Evolutionary conservation across 2,888 invertebrate species (phyloP), one percentile per base, ranked within the genome.

Genomic region (Oasisia sp.): DNA sequence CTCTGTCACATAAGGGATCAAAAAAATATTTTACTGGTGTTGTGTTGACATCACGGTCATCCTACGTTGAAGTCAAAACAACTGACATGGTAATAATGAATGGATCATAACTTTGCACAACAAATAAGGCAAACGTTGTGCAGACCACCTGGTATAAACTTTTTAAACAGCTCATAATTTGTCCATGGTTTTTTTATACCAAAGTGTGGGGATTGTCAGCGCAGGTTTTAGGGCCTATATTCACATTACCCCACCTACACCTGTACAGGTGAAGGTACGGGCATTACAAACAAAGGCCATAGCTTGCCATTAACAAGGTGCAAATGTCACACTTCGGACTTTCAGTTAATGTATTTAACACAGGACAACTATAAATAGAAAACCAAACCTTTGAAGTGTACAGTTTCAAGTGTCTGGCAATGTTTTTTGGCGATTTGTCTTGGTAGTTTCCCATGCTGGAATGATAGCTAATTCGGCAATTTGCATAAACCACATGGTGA

Each of bases 291-390:
- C 74, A 74, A 74, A 74, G 74, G 27, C 27, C 14, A 27, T 19
- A 27, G n/a, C 74, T 74, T 74, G 74, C 74, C n/a, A 27, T 74
- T 74, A 74, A 74, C 74, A 19, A 19, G n/a, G 74, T 74, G 74
- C 27, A 74, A 74, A 74, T 74, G 74, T 74, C 27, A 74, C 74
- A 27, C 74, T 74, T 74, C 74, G n/a, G 74, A 74, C 50, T 74
- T 74, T 19, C 74, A 74, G n/a, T 74, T 74, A 74, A 74, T 74
- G 19, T 74, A 74, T n/a, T 74, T 19, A 74, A 27, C 27, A 27
- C 74, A 74, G n/a, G 74, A 74, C 74, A 74, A n/a, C 74, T 74
- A 74, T 74, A 27, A 74, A 74, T 74, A 74, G 74, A 74, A 74
- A 74, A 74, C 74, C 1, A n/a, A 74, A 74, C 74, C 74, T 74